Evolutionary conservation across 2,797 vertebrate species (phyloP).

Genomic region (Cephalopachus bancanus): DNA sequence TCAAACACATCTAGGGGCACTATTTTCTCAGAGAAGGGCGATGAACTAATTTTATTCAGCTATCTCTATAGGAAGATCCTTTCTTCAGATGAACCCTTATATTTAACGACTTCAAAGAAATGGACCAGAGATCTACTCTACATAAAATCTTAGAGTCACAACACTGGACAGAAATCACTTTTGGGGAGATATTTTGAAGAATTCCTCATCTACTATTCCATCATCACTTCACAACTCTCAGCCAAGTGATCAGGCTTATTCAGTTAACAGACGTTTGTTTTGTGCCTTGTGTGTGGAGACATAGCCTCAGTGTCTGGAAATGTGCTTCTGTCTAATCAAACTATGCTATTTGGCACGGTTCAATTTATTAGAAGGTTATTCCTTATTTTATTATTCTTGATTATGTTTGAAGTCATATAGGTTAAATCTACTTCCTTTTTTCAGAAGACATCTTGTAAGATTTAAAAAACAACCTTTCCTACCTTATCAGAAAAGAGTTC

Average conservation of each 20-base stretch:
- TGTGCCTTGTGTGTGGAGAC: background rate
- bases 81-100: constrained; percentile 18
- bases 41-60: background rate
- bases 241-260: background rate
- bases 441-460: background rate
- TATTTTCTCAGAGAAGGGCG: constrained; percentile 1
- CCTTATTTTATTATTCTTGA: background rate
- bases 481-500: background rate
- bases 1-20: background rate
- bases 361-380: background rate
- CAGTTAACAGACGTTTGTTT: background rate
- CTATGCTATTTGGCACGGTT: background rate
- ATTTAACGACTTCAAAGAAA: constrained; percentile 6
- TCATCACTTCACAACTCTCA: background rate
- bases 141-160: background rate
- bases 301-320: background rate
- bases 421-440: background rate
- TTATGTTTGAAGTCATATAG: background rate
- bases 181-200: background rate
- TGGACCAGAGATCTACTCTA: background rate
- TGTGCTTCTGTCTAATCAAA: constrained; percentile 1
- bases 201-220: background rate
- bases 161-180: background rate
- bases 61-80: background rate
- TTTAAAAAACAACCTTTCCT: background rate